Evolutionary conservation across 2,888 invertebrate genomes (phyloP), one percentile per base, ranked within the genome.

Genomic region (Spisula subtruncata): DNA sequence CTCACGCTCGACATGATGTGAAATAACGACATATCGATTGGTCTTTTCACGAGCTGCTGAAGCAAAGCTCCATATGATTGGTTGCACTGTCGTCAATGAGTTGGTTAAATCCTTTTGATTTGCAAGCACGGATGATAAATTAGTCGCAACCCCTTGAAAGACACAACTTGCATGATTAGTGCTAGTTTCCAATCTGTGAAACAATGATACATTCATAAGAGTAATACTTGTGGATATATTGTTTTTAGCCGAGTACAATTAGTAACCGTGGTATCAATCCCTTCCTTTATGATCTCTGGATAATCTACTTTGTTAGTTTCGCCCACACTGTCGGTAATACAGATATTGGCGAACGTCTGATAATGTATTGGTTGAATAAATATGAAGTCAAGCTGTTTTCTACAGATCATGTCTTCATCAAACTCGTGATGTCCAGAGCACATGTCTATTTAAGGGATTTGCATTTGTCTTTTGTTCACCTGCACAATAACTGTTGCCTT

Each of bases 401-500:
- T 2, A 18, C 35, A 4, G 16, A 32, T 25, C 14, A 14, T 18
- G 35, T 35, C 32, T 32, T 75, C 12, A 32, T 75, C 75, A 32
- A 75, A 75, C n/a, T 16, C 75, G 25, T 75, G 32, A 32, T 32
- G 75, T 32, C 16, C 35, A 14, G 75, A 75, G 32, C 75, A 75
- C 29, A 46, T 10, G 10, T 29, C 32, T 16, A 20, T 32, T 4
- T 51, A 32, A 25, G 25, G 84, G 2, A 84, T 6, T 14, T 18
- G 35, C 14, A 84, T 32, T 32, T 51, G 51, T 18, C 84, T 48
- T 16, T 18, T 75, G 16, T 25, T 8, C 0, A 84, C 51, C 8
- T 18, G n/a, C 14, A 84, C 51, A 4, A 32, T 29, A 25, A 84
- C 48, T 51, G 84, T 75, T 32, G 75, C 41, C 32, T 84, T 75